Base-by-base conservation (phyloP, 2,113 vertebrate genomes). In the Tyto alba region DNA sequence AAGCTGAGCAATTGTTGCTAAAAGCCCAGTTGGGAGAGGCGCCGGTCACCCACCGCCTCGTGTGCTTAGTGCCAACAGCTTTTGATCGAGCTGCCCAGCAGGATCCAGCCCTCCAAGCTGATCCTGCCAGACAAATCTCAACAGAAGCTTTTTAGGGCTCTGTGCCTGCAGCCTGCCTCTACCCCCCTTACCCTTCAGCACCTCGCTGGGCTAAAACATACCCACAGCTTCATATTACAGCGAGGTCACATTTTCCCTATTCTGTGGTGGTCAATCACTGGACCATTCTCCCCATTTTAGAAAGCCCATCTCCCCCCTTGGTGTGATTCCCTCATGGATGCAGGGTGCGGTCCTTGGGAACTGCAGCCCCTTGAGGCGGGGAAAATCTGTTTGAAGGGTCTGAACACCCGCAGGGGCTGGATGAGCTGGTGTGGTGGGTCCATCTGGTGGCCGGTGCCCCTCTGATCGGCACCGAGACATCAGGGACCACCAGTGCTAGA, bases 161-260 rank as follows among this genome's bases (percentile, higher is more conserved):
- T 40, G 38, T 53, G 27, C 43, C 43, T 12, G 27, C 41, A 29
- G 36, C 41, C 52, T 17, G 12, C 3, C 1, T 16, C n/a, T 22
- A 29, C 27, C 23, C 41, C n/a, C n/a, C 7, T 32, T 26, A n/a
- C 69, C 59, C 40, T 26, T 43, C 52, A 67, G 71, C 57, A 64
- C 55, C 36, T 60, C 2, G 5, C 20, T 7, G 4, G 13, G 43
- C 67, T 60, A 25, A 64, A 83, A 81, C 8, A 8, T 11, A 60
- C 55, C 36, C 36, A 8, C 45, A 78, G 18, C 26, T 60, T 52
- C 16, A 13, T 3, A 0, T 36, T 22, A 12, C 2, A 29, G 11
- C 0, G 0, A 63, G 43, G 45, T 52, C 45, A 12, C 21, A 0
- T 62, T 73, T 84, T 68, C 63, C 16, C 29, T n/a, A 20, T 78